These are phyloP conservation scores for Oikopleura dioica DNA, from an alignment of 23 tunicate species.

Conservation along the genomic window DNA sequence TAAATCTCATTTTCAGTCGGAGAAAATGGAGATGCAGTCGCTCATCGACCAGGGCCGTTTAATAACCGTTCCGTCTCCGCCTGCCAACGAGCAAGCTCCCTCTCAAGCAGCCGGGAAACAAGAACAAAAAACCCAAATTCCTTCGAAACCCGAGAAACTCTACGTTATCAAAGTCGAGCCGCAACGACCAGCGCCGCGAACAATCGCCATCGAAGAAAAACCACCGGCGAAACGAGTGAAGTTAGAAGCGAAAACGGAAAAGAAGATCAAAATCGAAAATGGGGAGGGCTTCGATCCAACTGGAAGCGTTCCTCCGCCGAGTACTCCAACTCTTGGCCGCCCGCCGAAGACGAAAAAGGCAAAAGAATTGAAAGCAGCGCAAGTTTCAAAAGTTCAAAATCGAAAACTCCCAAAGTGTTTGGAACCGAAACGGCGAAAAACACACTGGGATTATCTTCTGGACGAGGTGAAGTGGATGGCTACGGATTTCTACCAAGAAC, in stretches of 20 bases:
- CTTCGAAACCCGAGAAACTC: not conserved
- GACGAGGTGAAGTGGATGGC: slow-evolving; percentile 93
- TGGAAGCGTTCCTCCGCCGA: not conserved
- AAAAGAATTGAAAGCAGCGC: not conserved
- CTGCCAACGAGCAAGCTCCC: too few relatives aligned
- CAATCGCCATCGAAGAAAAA: not conserved
- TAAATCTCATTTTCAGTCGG: too few relatives aligned
- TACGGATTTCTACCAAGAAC: slow-evolving; percentile 75
- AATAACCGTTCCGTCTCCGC: too few relatives aligned
- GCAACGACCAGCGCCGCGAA: not conserved
- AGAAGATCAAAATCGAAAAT: not conserved
- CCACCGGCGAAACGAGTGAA: not conserved
- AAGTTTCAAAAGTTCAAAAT: not conserved
- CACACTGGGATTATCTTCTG: slow-evolving; percentile 92
- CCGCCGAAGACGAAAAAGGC: not conserved
- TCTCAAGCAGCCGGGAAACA: too few relatives aligned
- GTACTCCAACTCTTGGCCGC: not conserved
- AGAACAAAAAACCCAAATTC: too few relatives aligned
- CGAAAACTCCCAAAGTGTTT: not conserved
- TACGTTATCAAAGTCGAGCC: not conserved
- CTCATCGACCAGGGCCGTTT: too few relatives aligned
- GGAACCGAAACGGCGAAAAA: slow-evolving; percentile 48
- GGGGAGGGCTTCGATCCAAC: not conserved
- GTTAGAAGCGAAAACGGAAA: not conserved
- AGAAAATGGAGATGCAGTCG: too few relatives aligned